Base-by-base conservation (phyloP, 1,140 invertebrate species). In the Rhyzopertha dominica region DNA sequence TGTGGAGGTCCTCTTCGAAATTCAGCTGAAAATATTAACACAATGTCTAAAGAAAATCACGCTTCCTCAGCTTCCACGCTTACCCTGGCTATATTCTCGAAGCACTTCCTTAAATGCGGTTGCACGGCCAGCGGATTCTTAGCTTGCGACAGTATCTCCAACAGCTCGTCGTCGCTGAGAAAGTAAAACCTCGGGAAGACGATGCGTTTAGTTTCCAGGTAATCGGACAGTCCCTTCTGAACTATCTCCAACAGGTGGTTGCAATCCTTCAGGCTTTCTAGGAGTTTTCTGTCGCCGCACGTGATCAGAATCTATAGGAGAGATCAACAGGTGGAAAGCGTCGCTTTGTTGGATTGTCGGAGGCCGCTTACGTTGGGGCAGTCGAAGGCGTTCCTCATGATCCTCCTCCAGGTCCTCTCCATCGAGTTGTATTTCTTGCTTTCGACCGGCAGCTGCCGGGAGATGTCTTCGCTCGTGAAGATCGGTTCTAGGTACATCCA, bases 401-500 rank as follows among this genome's bases (percentile, higher is more conserved):
- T 80, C 45, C 83, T 70, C 26, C 77, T 72, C 85, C 84, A 88
- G 38, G 79, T 81, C 26, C 84, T 70, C 53, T 87, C 82, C 80
- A 87, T 84, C 3, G 79, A 81, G 20, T 77, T 76, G 51, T 84
- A 89, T 41, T 85, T 80, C 62, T 85, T 87, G n/a, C 79, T 76
- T 64, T 87, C 84, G 1, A 79, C 64, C 0, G 84, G 84, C 22
- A 88, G 58, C 56, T 87, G 84, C 1, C 75, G 68, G 31, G 79
- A 84, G 43, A 93, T 90, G 60, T 91, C 88, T 37, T 86, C 84
- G 4, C 85, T 87, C 0, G 79, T 81, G 59, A 91, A 90, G 48
- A 91, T 88, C 0, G 86, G 85, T 59, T 91, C 87, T 46, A 91
- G 63, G 60, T 90, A 90, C 67, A 90, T 80, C 86, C 87, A 91